Conservation (phyloP, 2,797 vertebrate genomes). For the Perodicticus potto region DNA sequence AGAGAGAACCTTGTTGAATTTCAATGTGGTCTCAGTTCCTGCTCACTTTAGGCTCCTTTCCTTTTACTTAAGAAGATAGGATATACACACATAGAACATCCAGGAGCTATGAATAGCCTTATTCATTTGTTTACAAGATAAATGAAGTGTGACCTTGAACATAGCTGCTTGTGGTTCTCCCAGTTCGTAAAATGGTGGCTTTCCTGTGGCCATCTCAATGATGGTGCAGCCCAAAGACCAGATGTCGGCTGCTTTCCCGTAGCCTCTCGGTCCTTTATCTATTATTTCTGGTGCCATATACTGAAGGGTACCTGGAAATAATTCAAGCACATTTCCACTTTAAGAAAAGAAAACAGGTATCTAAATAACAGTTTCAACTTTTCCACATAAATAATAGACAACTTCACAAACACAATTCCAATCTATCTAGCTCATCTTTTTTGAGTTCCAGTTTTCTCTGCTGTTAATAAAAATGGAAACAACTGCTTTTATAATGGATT, state of each 20-base stretch:
- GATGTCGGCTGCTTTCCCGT: constrained; percentile 98
- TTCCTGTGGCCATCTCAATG: constrained; percentile 99
- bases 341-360: neutral
- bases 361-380: neutral
- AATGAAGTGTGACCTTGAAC: constrained; percentile 94
- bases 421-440: neutral
- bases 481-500: constrained; percentile 2
- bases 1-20: neutral
- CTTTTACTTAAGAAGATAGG: neutral
- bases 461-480: constrained; percentile 28
- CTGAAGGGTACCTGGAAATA: constrained; percentile 95
- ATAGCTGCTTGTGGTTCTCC: constrained; percentile 99
- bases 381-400: neutral
- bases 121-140: neutral
- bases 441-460: constrained; percentile 36
- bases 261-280: constrained; percentile 97
- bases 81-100: neutral
- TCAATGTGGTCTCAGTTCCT: neutral
- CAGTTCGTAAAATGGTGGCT: constrained; percentile 97
- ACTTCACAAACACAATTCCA: neutral
- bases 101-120: neutral
- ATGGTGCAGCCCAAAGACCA: constrained; percentile 99
- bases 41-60: neutral
- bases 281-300: constrained; percentile 99
- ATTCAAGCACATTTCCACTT: constrained; percentile 41